Evolutionary conservation across 2,113 vertebrate species (phyloP).

Genomic region (Chaetorhynchus papuensis): DNA sequence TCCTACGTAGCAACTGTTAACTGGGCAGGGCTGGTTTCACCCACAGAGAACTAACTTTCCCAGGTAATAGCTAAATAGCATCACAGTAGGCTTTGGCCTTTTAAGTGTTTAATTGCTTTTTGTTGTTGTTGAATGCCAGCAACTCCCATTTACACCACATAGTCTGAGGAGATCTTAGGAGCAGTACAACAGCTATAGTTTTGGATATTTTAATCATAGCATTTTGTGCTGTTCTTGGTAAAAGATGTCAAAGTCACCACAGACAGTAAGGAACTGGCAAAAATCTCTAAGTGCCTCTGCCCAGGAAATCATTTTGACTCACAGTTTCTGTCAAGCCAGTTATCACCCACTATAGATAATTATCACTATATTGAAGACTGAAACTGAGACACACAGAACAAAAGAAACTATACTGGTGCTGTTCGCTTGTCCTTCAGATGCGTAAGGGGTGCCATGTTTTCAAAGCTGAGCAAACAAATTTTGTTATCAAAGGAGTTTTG

Average conservation of each 20-base stretch:
- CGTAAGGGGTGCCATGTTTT: not conserved
- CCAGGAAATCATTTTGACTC: not conserved
- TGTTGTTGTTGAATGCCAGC: not conserved
- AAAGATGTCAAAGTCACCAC: not conserved
- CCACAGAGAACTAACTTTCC: slow-evolving; percentile 56
- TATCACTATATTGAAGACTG: not conserved
- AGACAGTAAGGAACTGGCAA: not conserved
- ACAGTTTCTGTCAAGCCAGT: not conserved
- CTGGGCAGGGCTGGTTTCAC: slow-evolving; percentile 48
- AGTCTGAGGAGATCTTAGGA: not conserved
- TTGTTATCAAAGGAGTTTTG: not conserved
- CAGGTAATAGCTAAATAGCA: not conserved
- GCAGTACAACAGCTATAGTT: not conserved
- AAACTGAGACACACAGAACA: not conserved
- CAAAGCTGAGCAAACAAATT: not conserved
- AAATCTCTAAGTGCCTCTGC: not conserved
- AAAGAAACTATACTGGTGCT: not conserved
- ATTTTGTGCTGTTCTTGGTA: not conserved
- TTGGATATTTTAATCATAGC: not conserved
- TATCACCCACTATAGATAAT: not conserved
- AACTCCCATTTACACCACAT: not conserved
- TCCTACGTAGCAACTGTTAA: slow-evolving; percentile 46
- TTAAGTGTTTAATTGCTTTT: not conserved
- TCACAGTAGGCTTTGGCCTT: not conserved
- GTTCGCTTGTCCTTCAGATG: not conserved